Conservation (phyloP, 2,888 invertebrate genomes). For the Theristus sp. region DNA sequence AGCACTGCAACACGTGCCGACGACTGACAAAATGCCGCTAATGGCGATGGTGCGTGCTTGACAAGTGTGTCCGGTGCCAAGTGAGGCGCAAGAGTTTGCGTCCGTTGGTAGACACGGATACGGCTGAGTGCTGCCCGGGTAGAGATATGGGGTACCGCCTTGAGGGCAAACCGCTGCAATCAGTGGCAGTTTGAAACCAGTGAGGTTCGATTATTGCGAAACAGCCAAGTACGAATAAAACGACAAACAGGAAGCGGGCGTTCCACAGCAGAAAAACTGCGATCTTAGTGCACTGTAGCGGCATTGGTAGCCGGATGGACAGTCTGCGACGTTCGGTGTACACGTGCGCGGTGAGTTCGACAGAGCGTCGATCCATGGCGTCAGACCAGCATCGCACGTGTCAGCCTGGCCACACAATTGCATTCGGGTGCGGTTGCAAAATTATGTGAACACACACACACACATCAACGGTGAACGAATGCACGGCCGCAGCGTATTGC, state of each 20-base stretch:
- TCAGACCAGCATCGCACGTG: neutral
- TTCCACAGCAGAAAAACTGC: constrained; percentile 1
- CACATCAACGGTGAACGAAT: too few relatives aligned
- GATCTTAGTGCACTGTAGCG: neutral
- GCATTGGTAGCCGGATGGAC: neutral
- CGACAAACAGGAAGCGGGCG: neutral
- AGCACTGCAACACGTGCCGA: neutral
- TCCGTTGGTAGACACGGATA: neutral
- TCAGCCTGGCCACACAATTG: too few relatives aligned
- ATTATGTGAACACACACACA: too few relatives aligned
- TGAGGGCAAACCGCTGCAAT: neutral
- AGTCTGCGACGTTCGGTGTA: neutral
- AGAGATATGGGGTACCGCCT: neutral
- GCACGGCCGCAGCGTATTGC: too few relatives aligned
- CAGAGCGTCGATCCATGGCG: neutral
- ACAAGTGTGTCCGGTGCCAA: neutral
- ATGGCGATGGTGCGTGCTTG: neutral
- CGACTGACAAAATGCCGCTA: neutral
- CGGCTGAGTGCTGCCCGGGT: neutral
- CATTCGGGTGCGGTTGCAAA: too few relatives aligned
- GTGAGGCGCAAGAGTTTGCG: neutral
- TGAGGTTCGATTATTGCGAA: too few relatives aligned
- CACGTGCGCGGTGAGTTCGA: neutral
- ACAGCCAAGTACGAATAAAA: too few relatives aligned
- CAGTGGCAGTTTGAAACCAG: too few relatives aligned